These are phyloP conservation scores for Diaphora mendica DNA, from an alignment of 2,888 invertebrate genomes.

Conservation along the genomic window DNA sequence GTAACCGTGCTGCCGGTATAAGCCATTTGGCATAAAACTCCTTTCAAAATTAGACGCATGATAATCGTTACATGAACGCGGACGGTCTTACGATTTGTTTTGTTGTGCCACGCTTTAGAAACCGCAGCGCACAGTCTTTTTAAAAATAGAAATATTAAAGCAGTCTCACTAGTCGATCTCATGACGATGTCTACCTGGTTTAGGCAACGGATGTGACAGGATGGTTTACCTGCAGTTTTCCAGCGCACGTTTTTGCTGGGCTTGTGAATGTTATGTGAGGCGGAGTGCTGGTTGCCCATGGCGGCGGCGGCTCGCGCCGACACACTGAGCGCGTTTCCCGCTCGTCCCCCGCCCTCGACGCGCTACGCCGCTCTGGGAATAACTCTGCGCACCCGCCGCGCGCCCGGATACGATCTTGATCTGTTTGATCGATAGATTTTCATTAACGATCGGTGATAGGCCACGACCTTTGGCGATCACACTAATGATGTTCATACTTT, in stretches of 20 bases:
- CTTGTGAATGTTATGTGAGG: slow-evolving; percentile 80
- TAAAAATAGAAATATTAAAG: slow-evolving; percentile 78
- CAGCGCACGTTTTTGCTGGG: slow-evolving; percentile 93
- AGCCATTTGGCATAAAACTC: slow-evolving; percentile 76
- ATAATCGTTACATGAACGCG: slow-evolving; percentile 82
- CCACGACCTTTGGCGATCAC: slow-evolving; percentile 65
- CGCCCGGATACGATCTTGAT: slow-evolving; percentile 75
- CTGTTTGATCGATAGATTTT: slow-evolving; percentile 74
- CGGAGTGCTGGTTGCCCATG: slow-evolving; percentile 85
- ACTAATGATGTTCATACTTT: slow-evolving; percentile 45
- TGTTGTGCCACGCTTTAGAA: slow-evolving; percentile 83
- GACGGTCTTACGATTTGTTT: slow-evolving; percentile 83
- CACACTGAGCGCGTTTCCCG: slow-evolving; percentile 75
- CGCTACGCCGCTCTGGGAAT: slow-evolving; percentile 73
- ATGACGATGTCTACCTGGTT: slow-evolving; percentile 27
- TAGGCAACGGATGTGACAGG: slow-evolving; percentile 35
- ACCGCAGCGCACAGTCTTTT: slow-evolving; percentile 78
- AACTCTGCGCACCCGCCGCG: slow-evolving; percentile 69
- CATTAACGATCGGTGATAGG: slow-evolving; percentile 59
- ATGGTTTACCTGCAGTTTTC: slow-evolving; percentile 92
- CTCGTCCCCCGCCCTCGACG: slow-evolving; percentile 61
- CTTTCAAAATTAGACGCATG: slow-evolving; percentile 81
- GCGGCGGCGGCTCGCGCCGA: slow-evolving; percentile 84
- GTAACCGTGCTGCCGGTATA: slow-evolving; percentile 53
- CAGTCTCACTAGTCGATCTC: slow-evolving; percentile 53